A percentile compares a stretch with the other conserved stretches of the same genome.
phyloP scores from a whole-genome alignment of 2,113 vertebrate genomes.

The Alexandromys fortis region DNA sequence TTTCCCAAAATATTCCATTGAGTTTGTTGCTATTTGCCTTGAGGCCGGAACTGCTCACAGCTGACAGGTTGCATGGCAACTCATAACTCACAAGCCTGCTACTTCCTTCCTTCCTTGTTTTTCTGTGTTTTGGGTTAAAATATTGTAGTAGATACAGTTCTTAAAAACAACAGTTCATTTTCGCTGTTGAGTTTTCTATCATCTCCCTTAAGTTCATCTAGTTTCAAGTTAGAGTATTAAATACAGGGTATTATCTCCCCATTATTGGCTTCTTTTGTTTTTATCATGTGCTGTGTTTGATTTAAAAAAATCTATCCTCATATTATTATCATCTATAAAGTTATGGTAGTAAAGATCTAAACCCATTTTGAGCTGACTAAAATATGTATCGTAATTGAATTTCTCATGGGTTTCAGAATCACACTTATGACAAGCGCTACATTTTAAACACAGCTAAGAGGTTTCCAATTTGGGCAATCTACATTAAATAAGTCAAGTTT shows the following conservation, averaged over 20 bases:
- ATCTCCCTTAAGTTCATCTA: background rate
- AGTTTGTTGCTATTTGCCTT: background rate
- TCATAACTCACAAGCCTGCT: background rate
- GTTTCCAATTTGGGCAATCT: background rate
- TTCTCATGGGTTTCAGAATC: slow-evolving; percentile 44
- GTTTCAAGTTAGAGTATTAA: background rate
- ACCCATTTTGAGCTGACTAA: background rate
- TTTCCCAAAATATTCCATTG: background rate
- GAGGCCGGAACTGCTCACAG: background rate
- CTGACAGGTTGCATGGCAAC: background rate
- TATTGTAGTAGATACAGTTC: background rate
- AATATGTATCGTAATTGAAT: background rate
- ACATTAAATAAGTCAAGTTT: background rate
- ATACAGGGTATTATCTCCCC: background rate
- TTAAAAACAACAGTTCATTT: background rate
- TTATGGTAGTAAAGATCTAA: slow-evolving; percentile 3
- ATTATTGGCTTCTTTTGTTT: background rate
- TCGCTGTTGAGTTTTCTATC: background rate
- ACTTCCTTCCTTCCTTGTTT: fast-evolving
- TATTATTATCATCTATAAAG: slow-evolving; percentile 15
- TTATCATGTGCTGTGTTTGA: background rate
- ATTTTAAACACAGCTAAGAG: slow-evolving; percentile 48
- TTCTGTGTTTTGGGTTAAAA: background rate
- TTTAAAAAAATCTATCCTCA: slow-evolving; percentile 20
- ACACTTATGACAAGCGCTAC: background rate